Conservation (phyloP, 2,888 invertebrate genomes). For the Drosophila silvestris region DNA sequence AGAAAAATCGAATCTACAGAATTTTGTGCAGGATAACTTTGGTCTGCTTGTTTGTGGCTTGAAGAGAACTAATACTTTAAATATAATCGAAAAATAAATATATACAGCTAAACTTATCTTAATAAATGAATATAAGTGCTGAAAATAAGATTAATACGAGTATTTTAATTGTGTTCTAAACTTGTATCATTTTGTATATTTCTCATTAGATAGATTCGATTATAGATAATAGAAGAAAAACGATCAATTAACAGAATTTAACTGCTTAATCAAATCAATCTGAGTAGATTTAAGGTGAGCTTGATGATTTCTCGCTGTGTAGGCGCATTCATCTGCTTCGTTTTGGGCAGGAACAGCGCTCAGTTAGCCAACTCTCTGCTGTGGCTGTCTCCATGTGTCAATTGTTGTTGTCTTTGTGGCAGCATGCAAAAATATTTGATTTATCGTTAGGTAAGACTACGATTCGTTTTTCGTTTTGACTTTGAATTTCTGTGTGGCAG, state of each 20-base stretch:
- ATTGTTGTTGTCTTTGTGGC: constrained; percentile 24
- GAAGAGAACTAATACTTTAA: neutral
- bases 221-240: neutral
- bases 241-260: neutral
- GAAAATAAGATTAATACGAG: neutral
- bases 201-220: neutral
- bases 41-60: neutral
- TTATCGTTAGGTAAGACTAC: constrained; percentile 44
- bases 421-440: constrained; percentile 48
- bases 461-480: constrained; percentile 9
- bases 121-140: neutral
- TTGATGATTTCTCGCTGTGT: neutral
- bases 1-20: too few relatives aligned
- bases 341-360: neutral
- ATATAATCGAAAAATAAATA: neutral
- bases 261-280: neutral
- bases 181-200: neutral
- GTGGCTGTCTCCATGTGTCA: constrained; percentile 46
- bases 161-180: neutral
- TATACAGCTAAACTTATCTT: neutral
- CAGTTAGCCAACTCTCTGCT: neutral
- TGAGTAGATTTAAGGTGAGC: too few relatives aligned
- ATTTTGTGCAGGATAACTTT: neutral
- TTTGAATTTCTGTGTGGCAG: neutral
- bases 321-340: neutral